Evolutionary conservation across 2,888 invertebrate genomes (phyloP), one percentile per base, ranked within the genome.

Genomic region (Ariolimax columbianus): DNA sequence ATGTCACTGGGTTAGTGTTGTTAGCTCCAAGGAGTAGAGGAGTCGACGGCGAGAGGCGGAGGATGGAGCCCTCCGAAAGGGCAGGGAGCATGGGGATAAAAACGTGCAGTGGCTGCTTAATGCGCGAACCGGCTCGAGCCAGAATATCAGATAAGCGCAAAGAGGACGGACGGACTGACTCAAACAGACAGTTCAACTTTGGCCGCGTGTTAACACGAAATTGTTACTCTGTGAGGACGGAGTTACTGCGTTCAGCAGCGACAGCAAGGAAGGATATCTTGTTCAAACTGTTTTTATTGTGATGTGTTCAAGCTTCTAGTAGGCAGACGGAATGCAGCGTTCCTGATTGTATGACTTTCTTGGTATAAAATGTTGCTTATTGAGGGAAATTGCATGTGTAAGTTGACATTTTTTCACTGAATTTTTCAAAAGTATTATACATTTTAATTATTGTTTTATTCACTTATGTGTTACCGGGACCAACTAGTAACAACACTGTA

Each of bases 361-460:
- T 78, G 3, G 30, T 40, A 40, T 78, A 82, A 70, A 82, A 82
- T 82, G 81, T 72, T 82, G 55, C 55, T 82, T 2, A 82, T 82
- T 72, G 81, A 82, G 81, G 55, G 47, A n/a, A 82, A 17, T 72
- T 72, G 81, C 43, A 82, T 82, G 81, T 82, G 81, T 82, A 82
- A 82, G 81, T 82, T 40, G 51, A 0, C 2, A 6, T 63, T 66
- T 79, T 38, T 78, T 51, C n/a, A 14, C 30, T 11, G 30, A 26
- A 33, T 77, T 33, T 75, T 47, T 38, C 38, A 43, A n/a, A 30
- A 63, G n/a, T 63, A 30, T 63, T 63, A 63, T 7, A 63, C 23
- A 59, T 26, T n/a, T n/a, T n/a, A n/a, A n/a, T n/a, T n/a, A n/a
- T n/a, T n/a, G n/a, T n/a, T n/a, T n/a, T n/a, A n/a, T n/a, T n/a